Percentiles rank a stretch among this genome's conserved stretches.
These are phyloP conservation scores for Bombus terrestris DNA, from an alignment of 1,140 invertebrate genomes.

Conservation along the genomic window DNA sequence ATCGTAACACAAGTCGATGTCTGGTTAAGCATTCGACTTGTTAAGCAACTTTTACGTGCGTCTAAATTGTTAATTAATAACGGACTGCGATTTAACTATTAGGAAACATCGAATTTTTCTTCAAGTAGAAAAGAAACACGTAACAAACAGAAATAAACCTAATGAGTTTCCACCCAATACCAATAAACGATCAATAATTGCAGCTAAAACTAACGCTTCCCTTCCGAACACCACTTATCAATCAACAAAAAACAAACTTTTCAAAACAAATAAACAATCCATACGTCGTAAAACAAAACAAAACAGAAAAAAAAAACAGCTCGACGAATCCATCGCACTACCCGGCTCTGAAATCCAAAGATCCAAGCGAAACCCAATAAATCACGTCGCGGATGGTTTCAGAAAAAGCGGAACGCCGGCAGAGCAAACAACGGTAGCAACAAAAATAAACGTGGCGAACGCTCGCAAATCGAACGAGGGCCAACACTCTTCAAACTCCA, in stretches of 20 bases:
- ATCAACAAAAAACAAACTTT: background rate
- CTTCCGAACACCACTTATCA: background rate
- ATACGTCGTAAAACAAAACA: background rate
- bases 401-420: background rate
- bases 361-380: conserved; percentile 23
- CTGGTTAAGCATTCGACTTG: background rate
- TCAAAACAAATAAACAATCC: background rate
- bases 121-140: background rate
- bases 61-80: background rate
- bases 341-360: background rate
- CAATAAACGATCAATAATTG: background rate
- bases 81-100: background rate
- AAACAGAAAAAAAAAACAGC: too few relatives aligned
- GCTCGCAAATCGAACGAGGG: conserved; percentile 34
- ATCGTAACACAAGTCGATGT: background rate
- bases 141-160: too few relatives aligned
- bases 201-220: background rate
- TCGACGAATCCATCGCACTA: background rate
- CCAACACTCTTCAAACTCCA: background rate
- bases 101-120: background rate
- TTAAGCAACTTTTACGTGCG: too few relatives aligned
- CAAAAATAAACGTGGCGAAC: conserved; percentile 36
- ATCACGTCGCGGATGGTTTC: conserved; percentile 16
- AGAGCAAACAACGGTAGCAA: conserved; percentile 24
- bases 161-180: background rate